A percentile compares a stretch with the other conserved stretches of the same genome.
phyloP scores from a whole-genome alignment of 2,113 vertebrate genomes.

The Larimichthys polyactis region DNA sequence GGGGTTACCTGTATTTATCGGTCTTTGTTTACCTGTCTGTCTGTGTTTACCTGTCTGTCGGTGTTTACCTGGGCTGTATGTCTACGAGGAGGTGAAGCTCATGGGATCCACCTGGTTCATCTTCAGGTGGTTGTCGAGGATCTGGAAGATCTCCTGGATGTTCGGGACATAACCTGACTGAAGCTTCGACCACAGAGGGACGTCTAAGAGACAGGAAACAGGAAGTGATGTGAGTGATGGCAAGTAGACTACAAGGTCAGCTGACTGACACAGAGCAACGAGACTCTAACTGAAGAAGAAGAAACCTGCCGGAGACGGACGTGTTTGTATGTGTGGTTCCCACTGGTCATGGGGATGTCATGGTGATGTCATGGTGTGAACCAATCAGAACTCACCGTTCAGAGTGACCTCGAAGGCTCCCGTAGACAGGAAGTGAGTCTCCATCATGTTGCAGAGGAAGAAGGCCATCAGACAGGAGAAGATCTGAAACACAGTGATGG shows the following conservation, averaged over 20 bases:
- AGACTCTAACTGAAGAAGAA: too few species aligned
- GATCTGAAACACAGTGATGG: conserved; percentile 73
- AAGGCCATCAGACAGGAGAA: conserved; percentile 86
- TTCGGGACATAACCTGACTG: conserved; percentile 85
- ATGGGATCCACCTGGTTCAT: conserved; percentile 81
- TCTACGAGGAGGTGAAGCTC: conserved; percentile 75
- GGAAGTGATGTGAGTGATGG: too few species aligned
- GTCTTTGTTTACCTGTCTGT: not conserved
- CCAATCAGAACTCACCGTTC: conserved; percentile 74
- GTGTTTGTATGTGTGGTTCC: too few species aligned
- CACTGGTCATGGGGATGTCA: not conserved
- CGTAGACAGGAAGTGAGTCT: conserved; percentile 85
- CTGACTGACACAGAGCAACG: too few species aligned
- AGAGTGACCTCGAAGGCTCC: conserved; percentile 85
- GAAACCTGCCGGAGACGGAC: too few species aligned
- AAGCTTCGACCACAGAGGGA: conserved; percentile 86
- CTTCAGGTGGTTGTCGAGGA: conserved; percentile 84
- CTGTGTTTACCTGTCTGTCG: conserved; percentile 48
- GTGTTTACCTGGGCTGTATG: conserved; percentile 56
- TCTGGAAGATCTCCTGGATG: conserved; percentile 86
- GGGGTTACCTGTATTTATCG: too few species aligned
- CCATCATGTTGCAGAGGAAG: conserved; percentile 86
- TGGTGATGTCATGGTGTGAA: not conserved
- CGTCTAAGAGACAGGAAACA: conserved; percentile 67
- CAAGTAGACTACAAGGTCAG: too few species aligned